phyloP scores from a whole-genome alignment of 2,797 vertebrate species.

The Gymnothorax javanicus region DNA sequence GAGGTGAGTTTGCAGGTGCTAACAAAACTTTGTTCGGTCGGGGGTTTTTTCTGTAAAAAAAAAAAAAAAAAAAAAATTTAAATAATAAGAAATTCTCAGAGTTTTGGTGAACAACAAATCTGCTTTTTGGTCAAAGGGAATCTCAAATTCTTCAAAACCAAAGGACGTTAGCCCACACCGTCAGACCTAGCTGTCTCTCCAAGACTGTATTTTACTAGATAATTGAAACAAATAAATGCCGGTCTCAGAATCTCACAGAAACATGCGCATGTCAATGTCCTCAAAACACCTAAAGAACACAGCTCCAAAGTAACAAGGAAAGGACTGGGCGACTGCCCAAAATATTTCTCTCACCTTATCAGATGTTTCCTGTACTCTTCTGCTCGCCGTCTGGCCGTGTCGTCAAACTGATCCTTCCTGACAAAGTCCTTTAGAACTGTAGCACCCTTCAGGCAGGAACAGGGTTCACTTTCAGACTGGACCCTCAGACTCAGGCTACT shows the following conservation, averaged over 20 bases:
- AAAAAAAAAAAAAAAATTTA: neutral
- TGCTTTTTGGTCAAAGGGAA: neutral
- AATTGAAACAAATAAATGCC: neutral
- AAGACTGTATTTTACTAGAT: neutral
- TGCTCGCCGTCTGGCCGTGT: neutral
- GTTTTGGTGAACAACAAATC: neutral
- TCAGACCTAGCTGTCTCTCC: neutral
- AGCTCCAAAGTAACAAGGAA: neutral
- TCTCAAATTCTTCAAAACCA: neutral
- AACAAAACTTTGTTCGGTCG: slow-evolving; percentile 44
- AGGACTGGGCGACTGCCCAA: neutral
- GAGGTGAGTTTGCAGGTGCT: slow-evolving; percentile 53
- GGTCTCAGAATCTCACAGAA: neutral
- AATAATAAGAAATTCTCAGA: neutral
- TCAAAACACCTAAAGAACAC: neutral
- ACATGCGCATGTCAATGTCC: neutral
- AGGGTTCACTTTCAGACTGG: neutral
- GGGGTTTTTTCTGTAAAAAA: slow-evolving; percentile 41
- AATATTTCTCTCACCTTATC: neutral
- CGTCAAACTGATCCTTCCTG: neutral
- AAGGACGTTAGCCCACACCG: neutral
- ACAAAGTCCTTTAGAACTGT: neutral
- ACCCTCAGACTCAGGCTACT: neutral
- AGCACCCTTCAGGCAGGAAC: neutral
- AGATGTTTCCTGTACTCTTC: neutral